Conservation (phyloP, 2,113 vertebrate genomes). For the Gopherus evgoodei region DNA sequence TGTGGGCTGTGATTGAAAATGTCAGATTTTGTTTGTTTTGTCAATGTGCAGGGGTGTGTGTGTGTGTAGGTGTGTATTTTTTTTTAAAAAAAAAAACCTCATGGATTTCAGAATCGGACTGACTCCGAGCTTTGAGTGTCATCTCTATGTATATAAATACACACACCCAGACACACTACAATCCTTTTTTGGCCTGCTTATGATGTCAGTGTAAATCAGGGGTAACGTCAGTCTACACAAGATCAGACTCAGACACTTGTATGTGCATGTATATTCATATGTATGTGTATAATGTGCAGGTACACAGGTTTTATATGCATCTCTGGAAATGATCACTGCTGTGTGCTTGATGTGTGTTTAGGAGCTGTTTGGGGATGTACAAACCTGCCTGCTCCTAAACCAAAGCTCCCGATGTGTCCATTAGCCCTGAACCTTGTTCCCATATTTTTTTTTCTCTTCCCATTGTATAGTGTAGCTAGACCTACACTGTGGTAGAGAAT, state of each 20-base stretch:
- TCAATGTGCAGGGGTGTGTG: neutral
- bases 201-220: neutral
- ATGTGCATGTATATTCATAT: accelerated
- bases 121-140: neutral
- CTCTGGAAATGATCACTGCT: accelerated
- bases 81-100: too few species aligned
- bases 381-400: neutral
- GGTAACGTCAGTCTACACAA: neutral
- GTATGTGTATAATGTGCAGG: neutral
- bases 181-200: neutral
- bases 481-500: slow-evolving; percentile 32
- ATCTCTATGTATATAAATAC: neutral
- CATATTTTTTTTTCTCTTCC: neutral
- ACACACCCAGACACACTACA: neutral
- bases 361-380: neutral
- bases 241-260: neutral
- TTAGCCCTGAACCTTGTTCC: slow-evolving; percentile 22
- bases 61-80: neutral
- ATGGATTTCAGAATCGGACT: neutral
- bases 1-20: accelerated
- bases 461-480: neutral
- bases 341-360: accelerated
- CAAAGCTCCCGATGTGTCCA: neutral
- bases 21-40: neutral
- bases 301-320: neutral